phyloP scores from a whole-genome alignment of 2,797 vertebrate species.

The Calcarius lapponicus region DNA sequence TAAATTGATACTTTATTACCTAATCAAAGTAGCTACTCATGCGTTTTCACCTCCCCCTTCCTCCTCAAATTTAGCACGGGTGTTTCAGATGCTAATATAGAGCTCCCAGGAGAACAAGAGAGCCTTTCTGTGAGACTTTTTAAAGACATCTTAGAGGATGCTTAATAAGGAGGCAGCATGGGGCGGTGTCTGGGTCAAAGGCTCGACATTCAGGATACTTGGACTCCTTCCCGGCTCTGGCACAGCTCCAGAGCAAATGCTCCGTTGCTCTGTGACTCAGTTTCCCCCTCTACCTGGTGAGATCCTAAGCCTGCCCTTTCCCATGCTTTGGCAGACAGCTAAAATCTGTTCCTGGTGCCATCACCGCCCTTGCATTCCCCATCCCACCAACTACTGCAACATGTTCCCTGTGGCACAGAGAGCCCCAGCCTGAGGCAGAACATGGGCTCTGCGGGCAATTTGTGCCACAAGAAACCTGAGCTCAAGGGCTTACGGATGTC shows the following conservation, averaged over 20 bases:
- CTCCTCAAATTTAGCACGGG: constrained; percentile 42
- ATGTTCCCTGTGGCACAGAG: neutral
- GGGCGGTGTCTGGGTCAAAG: constrained; percentile 52
- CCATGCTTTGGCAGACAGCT: neutral
- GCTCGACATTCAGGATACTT: neutral
- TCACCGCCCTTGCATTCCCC: neutral
- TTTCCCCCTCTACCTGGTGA: neutral
- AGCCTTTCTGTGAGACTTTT: constrained; percentile 44
- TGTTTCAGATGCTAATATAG: constrained; percentile 59
- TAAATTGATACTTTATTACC: constrained; percentile 71
- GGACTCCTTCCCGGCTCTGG: constrained; percentile 8
- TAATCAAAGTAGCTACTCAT: constrained; percentile 68
- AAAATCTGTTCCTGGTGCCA: neutral
- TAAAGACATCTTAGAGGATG: constrained; percentile 48
- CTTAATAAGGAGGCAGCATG: constrained; percentile 54
- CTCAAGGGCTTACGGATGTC: accelerated
- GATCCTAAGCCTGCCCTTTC: neutral
- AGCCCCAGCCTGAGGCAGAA: neutral
- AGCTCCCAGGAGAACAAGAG: constrained; percentile 55
- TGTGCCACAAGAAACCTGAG: neutral
- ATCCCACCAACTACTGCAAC: neutral
- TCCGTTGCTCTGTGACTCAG: constrained; percentile 6
- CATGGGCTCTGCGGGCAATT: no score
- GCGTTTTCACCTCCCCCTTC: constrained; percentile 2
- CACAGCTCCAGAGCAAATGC: neutral